Base-by-base conservation (phyloP, 2,888 invertebrate species). In the Drosophila gaucha region DNA sequence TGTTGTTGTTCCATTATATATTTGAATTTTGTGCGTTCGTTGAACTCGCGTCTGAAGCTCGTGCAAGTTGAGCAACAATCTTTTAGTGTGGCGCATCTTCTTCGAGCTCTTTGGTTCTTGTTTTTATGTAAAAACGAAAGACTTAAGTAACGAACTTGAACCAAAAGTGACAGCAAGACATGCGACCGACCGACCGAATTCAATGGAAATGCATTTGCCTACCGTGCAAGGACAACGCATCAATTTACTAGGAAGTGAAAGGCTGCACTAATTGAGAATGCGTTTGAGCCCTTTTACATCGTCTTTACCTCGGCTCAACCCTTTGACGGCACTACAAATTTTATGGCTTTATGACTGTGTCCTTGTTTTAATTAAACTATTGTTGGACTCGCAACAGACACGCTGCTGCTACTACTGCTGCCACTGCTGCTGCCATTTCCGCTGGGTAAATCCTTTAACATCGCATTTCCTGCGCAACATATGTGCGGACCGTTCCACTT, bases 321-420 rank as follows among this genome's bases (percentile, higher is more conserved):
- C 82, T 82, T 85, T 85, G 64, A 68, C 69, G 58, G 68, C 57
- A 56, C 46, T 31, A 28, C 47, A 18, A 68, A 67, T 80, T 82
- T 82, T 85, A 82, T 82, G 80, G 82, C 82, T 85, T 78, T 80
- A 86, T 75, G 78, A 73, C 82, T 67, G 66, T 83, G 86, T 74
- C 83, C 83, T 86, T 86, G 83, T 78, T 59, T 73, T 83, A 86
- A 84, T 84, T 84, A 84, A 80, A 67, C 74, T 58, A 76, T 73
- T 78, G 74, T 83, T 38, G 22, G 18, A 8, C 55, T 38, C 33
- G 31, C 56, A 20, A 43, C 16, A 35, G 60, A 49, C 47, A 52
- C 57, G 46, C 62, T 51, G 36, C 59, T 46, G 67, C 44, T 51
- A 33, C 59, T 46, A 59, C 44, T 18, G 43, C 12, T n/a, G 20